These are phyloP conservation scores for Diglossa brunneiventris DNA, from an alignment of 2,113 vertebrate species.

Conservation along the genomic window DNA sequence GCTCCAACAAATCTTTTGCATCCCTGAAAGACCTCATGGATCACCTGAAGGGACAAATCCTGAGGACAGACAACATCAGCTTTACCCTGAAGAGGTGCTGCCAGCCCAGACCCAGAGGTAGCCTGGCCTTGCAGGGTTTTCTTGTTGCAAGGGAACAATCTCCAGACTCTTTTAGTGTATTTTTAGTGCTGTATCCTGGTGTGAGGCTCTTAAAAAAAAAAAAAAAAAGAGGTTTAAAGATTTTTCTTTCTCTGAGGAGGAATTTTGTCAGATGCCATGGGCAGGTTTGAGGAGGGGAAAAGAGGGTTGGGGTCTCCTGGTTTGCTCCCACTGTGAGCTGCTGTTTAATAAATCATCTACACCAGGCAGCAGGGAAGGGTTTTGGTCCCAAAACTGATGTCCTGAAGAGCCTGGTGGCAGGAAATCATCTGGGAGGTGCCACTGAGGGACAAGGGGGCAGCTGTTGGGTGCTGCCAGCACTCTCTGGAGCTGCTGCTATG, in stretches of 20 bases:
- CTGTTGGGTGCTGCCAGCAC: neutral
- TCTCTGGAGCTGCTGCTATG: neutral
- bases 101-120: conserved; percentile 94
- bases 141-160: neutral
- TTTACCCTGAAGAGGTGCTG: conserved; percentile 91
- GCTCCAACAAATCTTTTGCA: conserved; percentile 79
- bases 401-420: neutral
- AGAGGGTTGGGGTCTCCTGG: neutral
- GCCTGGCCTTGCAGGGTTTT: neutral
- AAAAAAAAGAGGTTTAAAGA: neutral
- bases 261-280: neutral
- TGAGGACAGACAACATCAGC: conserved; percentile 90
- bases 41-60: conserved; percentile 89
- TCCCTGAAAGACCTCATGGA: conserved; percentile 86
- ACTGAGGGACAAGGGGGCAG: neutral
- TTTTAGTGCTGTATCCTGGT: neutral
- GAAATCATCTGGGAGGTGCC: neutral
- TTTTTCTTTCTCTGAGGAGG: neutral
- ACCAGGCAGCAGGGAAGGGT: neutral
- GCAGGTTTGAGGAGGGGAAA: neutral
- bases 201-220: neutral
- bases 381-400: neutral
- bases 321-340: neutral
- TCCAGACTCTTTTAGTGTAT: neutral
- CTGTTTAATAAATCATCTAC: neutral